Evolutionary conservation across 2,797 vertebrate genomes (phyloP), one percentile per base, ranked within the genome.

Genomic region (Pipistrellus nathusii): DNA sequence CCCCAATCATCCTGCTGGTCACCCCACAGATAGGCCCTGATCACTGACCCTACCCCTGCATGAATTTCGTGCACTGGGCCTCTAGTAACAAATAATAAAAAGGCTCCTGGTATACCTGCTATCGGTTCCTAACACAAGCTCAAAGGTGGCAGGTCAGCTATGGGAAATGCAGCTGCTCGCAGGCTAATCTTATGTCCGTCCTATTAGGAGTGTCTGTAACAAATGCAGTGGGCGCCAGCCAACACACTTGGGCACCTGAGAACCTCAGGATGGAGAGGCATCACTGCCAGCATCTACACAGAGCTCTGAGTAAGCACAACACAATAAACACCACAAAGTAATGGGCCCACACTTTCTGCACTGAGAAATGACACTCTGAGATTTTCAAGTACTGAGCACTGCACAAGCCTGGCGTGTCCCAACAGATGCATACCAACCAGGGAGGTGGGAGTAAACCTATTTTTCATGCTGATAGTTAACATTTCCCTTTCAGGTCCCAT

Each of bases 401-500:
- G 30, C 21, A 62, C 20, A 75, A 72, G 17, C 44, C 13, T 75
- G 25, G 27, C 30, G 10, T 75, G 48, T 81, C 57, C 35, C 32
- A 62, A 76, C 1, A 14, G 21, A 38, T 23, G 18, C 55, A 27
- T 53, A 32, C 35, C 32, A 73, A 8, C 23, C 57, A 91, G 12
- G n/a, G n/a, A 75, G 35, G 7, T n/a, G 32, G 15, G 12, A 64
- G 69, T 55, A 84, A 59, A 21, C 32, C 51, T 57, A 35, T 51
- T 44, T 55, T 44, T 48, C 6, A 32, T 32, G 6, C 30, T 21
- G 25, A 17, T 3, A 71, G 13, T 84, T 87, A 89, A 1, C 32
- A n/a, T 72, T 85, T 78, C 68, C 48, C 35, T 69, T 88, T 73
- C 88, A 27, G n/a, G 55, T 69, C 35, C 14, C 25, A 75, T 25